These are phyloP conservation scores for Agrochola circellaris DNA, from an alignment of 2,888 invertebrate species.

Conservation along the genomic window DNA sequence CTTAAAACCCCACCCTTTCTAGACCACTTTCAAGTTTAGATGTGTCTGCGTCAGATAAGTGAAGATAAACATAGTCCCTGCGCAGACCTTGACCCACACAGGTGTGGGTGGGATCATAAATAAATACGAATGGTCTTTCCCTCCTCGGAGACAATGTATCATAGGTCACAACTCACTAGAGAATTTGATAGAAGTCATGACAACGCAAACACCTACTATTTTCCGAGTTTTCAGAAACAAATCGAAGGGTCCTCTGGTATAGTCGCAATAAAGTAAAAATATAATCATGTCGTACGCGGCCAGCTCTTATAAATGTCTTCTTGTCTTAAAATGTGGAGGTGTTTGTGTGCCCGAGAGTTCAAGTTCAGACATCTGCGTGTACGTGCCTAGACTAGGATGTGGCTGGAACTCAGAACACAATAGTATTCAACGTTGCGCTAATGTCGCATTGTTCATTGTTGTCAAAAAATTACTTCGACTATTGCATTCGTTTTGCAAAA, in stretches of 20 bases:
- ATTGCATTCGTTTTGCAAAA: not conserved
- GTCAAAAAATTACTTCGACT: not conserved
- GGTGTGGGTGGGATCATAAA: not conserved
- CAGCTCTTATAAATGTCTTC: not conserved
- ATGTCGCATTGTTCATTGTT: constrained; percentile 11
- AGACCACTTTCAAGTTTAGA: not conserved
- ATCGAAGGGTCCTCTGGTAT: not conserved
- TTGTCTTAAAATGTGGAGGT: not conserved
- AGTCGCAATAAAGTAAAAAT: not conserved
- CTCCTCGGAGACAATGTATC: not conserved
- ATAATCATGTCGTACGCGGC: not conserved
- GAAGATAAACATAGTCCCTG: not conserved
- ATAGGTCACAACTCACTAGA: not conserved
- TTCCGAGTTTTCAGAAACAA: not conserved
- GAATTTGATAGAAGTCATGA: not conserved
- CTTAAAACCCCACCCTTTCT: not conserved
- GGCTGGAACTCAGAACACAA: not conserved
- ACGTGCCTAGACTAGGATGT: constrained; percentile 1
- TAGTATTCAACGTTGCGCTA: not conserved
- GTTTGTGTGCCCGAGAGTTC: not conserved
- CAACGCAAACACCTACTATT: constrained; percentile 4
- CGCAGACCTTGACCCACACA: constrained; percentile 29
- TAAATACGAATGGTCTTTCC: not conserved
- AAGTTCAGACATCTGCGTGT: not conserved
- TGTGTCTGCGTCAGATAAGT: constrained; percentile 13